phyloP scores from a whole-genome alignment of 2,113 vertebrate species.

The Xerus inauris region DNA sequence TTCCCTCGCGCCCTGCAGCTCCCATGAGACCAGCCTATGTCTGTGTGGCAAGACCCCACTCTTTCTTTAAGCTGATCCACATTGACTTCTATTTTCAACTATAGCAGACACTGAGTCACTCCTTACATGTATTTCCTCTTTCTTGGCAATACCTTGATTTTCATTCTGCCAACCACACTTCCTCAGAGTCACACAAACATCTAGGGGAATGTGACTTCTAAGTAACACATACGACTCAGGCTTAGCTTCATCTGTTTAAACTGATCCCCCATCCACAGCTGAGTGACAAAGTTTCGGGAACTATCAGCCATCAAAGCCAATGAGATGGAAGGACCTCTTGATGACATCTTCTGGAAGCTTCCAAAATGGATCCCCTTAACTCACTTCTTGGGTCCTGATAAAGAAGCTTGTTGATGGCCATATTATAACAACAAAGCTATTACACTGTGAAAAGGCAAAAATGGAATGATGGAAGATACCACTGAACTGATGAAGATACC shows the following conservation, averaged over 20 bases:
- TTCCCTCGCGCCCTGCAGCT: neutral
- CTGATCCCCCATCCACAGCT: neutral
- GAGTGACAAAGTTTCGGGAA: neutral
- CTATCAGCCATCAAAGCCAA: neutral
- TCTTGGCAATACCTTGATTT: neutral
- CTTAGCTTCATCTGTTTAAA: neutral
- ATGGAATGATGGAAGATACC: neutral
- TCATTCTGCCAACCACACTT: neutral
- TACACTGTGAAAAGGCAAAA: neutral
- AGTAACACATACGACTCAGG: neutral
- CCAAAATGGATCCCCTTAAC: neutral
- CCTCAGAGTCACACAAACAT: neutral
- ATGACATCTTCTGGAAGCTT: neutral
- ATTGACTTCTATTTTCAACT: neutral
- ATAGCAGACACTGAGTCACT: neutral
- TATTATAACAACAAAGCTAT: neutral
- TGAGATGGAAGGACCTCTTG: neutral
- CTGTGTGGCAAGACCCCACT: neutral
- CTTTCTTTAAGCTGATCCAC: neutral
- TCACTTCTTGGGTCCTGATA: neutral
- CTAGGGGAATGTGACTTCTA: neutral
- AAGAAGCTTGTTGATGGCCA: neutral
- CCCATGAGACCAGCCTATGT: neutral
- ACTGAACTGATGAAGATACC: neutral
- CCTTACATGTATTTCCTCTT: neutral